Percentiles rank a stretch among this genome's conserved stretches.
Evolutionary conservation across 2,113 vertebrate species (phyloP).

Genomic region (Rhagologus leucostigma): DNA sequence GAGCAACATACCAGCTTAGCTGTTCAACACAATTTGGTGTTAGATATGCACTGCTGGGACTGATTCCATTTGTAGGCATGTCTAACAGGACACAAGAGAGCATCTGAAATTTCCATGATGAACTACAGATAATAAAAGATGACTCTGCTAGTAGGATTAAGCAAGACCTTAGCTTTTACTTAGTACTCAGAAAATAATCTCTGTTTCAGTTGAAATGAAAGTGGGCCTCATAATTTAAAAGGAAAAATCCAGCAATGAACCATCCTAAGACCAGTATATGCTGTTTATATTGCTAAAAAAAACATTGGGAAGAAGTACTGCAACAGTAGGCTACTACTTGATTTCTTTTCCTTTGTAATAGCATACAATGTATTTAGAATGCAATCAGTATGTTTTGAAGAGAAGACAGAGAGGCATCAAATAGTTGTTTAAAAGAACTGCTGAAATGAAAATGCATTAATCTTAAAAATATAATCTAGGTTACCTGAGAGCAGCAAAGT

Average conservation of each 20-base stretch:
- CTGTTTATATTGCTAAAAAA: neutral
- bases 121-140: neutral
- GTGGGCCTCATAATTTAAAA: neutral
- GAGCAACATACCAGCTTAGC: neutral
- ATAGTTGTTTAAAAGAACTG: neutral
- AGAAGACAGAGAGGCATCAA: neutral
- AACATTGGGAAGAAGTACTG: neutral
- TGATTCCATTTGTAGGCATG: neutral
- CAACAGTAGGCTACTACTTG: neutral
- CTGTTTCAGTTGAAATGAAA: neutral
- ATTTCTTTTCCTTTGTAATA: neutral
- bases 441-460: neutral
- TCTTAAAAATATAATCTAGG: neutral
- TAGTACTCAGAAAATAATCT: neutral
- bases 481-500: neutral
- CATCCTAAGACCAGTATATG: neutral
- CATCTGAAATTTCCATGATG: neutral
- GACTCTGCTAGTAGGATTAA: neutral
- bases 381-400: neutral
- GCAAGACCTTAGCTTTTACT: neutral
- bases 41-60: neutral
- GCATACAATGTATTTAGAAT: neutral
- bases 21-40: neutral
- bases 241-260: accelerated
- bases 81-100: neutral